A percentile compares a stretch with the other conserved stretches of the same genome.
Evolutionary conservation across 1,140 invertebrate genomes (phyloP).

Genomic region (Conopomorpha cramerella): DNA sequence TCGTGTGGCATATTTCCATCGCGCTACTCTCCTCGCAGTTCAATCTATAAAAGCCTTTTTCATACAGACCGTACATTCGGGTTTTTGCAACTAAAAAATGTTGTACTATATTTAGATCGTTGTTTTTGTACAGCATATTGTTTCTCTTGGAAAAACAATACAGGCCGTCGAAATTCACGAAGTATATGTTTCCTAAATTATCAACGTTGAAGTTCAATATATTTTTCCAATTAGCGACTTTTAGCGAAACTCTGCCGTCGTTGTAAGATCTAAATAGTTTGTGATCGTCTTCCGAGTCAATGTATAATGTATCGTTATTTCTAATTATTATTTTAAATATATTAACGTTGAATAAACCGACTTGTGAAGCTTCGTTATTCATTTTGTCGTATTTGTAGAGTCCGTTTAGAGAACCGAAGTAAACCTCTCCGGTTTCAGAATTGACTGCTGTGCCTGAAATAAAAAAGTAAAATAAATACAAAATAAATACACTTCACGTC

Average conservation of each 20-base stretch:
- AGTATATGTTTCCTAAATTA: conserved; percentile 29
- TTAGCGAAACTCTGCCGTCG: conserved; percentile 13
- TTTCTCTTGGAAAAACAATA: conserved; percentile 23
- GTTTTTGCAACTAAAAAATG: conserved; percentile 31
- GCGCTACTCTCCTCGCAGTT: conserved; percentile 30
- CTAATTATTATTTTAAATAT: conserved; percentile 38
- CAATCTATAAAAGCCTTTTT: conserved; percentile 36
- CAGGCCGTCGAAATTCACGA: conserved; percentile 38
- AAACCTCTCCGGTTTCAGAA: conserved; percentile 34
- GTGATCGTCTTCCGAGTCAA: conserved; percentile 43
- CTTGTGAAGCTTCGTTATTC: conserved; percentile 21
- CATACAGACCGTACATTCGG: conserved; percentile 26
- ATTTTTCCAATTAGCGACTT: conserved; percentile 24
- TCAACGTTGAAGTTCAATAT: conserved; percentile 43
- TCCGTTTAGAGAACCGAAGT: conserved; percentile 43
- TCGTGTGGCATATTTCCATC: too few relatives aligned
- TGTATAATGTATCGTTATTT: conserved; percentile 35
- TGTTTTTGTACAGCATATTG: conserved; percentile 31
- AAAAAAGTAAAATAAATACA: too few relatives aligned
- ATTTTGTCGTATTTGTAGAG: conserved; percentile 38
- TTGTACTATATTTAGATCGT: conserved; percentile 25
- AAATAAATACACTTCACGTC: too few relatives aligned
- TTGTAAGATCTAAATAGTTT: conserved; percentile 33
- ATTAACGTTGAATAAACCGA: conserved; percentile 41
- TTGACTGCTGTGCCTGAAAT: too few relatives aligned